Base-by-base conservation (phyloP, 2,797 vertebrate genomes). In the Hozukius guyotensis region DNA sequence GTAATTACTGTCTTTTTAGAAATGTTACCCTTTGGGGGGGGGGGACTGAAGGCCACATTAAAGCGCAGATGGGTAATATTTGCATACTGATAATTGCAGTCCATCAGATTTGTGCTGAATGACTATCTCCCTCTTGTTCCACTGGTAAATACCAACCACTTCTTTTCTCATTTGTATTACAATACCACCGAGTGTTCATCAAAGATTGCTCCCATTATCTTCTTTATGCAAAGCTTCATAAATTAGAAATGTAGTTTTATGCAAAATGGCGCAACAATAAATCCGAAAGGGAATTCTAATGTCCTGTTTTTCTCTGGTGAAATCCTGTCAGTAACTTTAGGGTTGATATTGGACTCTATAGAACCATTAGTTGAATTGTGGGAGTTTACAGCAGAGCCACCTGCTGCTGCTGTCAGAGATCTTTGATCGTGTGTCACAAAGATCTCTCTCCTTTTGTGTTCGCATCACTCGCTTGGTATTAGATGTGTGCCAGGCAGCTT, bases 1-100 rank as follows among this genome's bases (percentile, higher is more conserved):
- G 91, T 89, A 91, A 93, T 94, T 92, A 92, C 85, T 83, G 85
- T 89, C 89, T 90, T 84, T 92, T 93, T 75, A 85, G 76, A 92
- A 90, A 94, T 86, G 87, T 84, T 93, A 83, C 78, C 83, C 85
- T 89, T 90, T 89, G 34, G 72, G 16, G 7, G 14, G 24, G 0
- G 13, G 8, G 4, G 6, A 20, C 14, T 68, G 56, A 85, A 87
- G 77, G 78, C 82, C 70, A 80, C 32, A 80, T 90, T 90, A 89
- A 91, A 90, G 78, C 77, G 53, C 83, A 88, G 87, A 90, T 88
- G 88, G 87, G 83, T 87, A 88, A 88, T 84, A 91, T 93, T 87
- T 93, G 80, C 83, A 85, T 81, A 79, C 68, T 73, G 83, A 87
- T 92, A 92, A 92, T 93, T 91, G 86, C 87, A 82, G 80, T 83